Base-by-base conservation (phyloP, 2,888 invertebrate genomes). In the Ametastegia equiseti region DNA sequence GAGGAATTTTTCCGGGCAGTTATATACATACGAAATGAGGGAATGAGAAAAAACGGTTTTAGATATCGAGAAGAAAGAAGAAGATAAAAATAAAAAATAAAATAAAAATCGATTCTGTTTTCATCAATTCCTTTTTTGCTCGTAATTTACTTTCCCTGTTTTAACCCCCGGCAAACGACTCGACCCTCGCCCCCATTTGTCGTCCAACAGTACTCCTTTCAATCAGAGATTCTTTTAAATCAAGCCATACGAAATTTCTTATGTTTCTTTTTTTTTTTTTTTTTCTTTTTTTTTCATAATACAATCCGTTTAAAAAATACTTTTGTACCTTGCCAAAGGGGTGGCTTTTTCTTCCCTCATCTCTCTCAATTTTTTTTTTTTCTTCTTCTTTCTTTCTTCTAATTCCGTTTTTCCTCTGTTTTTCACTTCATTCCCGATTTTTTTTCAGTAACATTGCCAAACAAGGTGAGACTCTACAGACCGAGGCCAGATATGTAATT, bases 71-170 rank as follows among this genome's bases (percentile, higher is more conserved):
- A 54, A 54, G 19, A 54, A 15, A 54, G n/a, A 9, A 15, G n/a
- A 54, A 54, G 54, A 54, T 0, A 54, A 54, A 15, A 15, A 54
- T 15, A 0, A 54, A 54, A 15, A 54, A 54, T 15, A 4, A 4
- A 15, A 54, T 11, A 15, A 85, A 85, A 84, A 85, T 85, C 84
- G 84, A 85, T 85, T 19, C 45, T 50, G 50, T 80, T 85, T 85
- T 85, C 85, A 85, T 85, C 85, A 84, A 83, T 83, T 81, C 83
- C 75, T 7, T 9, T n/a, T n/a, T n/a, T n/a, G n/a, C 50, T 71
- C 83, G 84, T 85, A 84, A 85, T 85, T 85, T 71, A 80, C 65
- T 85, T 84, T 80, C 82, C 83, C 83, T 84, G 84, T 86, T 86
- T 84, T 83, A n/a, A 85, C 84, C 85, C 85, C 85, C 83, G 82